Conservation (phyloP, 2,888 invertebrate species). For the Aplocera efformata region DNA sequence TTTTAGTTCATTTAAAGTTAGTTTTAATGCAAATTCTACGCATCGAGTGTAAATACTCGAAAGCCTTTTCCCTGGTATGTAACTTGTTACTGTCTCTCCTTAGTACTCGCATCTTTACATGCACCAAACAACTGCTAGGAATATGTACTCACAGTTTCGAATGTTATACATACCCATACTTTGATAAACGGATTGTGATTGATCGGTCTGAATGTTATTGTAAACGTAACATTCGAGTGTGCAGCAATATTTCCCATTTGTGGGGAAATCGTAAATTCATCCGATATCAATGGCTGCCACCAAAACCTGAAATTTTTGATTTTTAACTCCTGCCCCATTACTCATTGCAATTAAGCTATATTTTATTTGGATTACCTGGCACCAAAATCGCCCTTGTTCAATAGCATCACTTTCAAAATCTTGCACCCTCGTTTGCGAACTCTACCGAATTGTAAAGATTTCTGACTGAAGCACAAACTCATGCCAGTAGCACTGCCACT, state of each 20-base stretch:
- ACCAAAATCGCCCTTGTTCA: slow-evolving; percentile 67
- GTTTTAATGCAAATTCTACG: too few relatives aligned
- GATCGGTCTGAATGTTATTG: slow-evolving; percentile 81
- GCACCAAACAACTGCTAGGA: too few relatives aligned
- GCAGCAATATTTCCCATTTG: slow-evolving; percentile 83
- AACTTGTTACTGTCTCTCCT: too few relatives aligned
- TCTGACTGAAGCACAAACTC: slow-evolving; percentile 61
- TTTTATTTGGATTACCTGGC: slow-evolving; percentile 46
- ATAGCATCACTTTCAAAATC: slow-evolving; percentile 66
- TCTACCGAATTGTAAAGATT: slow-evolving; percentile 68
- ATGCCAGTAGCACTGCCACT: slow-evolving; percentile 70
- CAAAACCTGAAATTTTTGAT: slow-evolving; percentile 52
- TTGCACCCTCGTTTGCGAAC: slow-evolving; percentile 67
- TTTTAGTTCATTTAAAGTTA: too few relatives aligned
- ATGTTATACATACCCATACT: slow-evolving; percentile 67
- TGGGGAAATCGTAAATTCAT: slow-evolving; percentile 82
- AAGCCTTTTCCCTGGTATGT: too few relatives aligned
- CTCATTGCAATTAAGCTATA: not conserved
- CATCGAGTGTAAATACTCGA: too few relatives aligned
- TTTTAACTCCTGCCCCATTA: not conserved
- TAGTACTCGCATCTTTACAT: too few relatives aligned
- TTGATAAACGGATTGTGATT: slow-evolving; percentile 70
- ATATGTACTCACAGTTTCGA: too few relatives aligned
- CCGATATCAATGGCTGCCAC: slow-evolving; percentile 67
- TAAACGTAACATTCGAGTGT: slow-evolving; percentile 82